These are phyloP conservation scores for Martes flavigula DNA, from an alignment of 2,797 vertebrate species.

Conservation along the genomic window DNA sequence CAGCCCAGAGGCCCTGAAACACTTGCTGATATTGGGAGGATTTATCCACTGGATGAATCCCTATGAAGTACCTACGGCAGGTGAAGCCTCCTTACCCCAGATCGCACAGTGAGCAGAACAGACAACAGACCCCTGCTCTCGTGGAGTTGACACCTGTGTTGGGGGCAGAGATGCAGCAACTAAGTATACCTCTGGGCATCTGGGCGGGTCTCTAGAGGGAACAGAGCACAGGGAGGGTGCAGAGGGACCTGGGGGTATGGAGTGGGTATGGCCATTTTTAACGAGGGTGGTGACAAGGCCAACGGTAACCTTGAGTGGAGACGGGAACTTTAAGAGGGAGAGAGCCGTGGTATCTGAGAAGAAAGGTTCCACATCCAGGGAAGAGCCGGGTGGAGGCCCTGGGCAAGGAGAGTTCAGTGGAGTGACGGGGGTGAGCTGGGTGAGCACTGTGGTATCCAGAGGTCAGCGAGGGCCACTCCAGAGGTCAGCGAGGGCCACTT, in stretches of 20 bases:
- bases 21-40: too few species aligned
- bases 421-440: too few species aligned
- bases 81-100: background rate
- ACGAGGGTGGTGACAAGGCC: background rate
- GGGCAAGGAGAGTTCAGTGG: background rate
- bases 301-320: background rate
- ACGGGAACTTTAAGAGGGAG: background rate
- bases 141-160: fast-evolving
- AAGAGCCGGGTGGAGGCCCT: background rate
- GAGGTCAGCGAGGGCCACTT: fast-evolving
- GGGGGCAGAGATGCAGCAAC: background rate
- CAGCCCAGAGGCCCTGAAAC: background rate
- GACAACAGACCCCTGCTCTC: too few species aligned
- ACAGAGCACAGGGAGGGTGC: background rate
- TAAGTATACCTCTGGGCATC: background rate
- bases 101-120: fast-evolving
- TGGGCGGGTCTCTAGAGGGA: too few species aligned
- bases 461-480: fast-evolving
- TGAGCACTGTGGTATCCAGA: fast-evolving
- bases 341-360: background rate
- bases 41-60: too few species aligned
- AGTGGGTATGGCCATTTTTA: background rate
- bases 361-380: background rate
- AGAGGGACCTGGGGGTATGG: background rate
- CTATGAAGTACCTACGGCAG: background rate